A percentile compares a stretch with the other conserved stretches of the same genome.
Evolutionary conservation across 2,888 invertebrate species (phyloP).

Genomic region (Oasisia sp.): DNA sequence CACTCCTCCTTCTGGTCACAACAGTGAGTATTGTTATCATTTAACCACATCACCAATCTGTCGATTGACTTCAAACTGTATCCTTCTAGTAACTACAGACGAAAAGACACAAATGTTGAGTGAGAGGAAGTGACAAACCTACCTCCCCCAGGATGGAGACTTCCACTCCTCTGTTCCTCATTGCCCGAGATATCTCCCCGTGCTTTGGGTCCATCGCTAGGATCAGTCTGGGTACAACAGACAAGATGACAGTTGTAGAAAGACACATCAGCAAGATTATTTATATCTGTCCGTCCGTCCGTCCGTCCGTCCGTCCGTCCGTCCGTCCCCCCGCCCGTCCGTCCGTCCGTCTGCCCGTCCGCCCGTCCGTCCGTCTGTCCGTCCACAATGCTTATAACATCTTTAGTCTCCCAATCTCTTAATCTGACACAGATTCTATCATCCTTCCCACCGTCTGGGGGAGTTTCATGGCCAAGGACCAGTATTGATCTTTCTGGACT

Average conservation of each 20-base stretch:
- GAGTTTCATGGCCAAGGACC: not conserved
- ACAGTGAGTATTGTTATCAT: not conserved
- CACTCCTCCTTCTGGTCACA: no score
- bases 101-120: not conserved
- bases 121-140: not conserved
- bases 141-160: conserved; percentile 72
- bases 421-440: no score
- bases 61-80: not conserved
- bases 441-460: no score
- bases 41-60: not conserved
- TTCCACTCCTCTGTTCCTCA: conserved; percentile 98
- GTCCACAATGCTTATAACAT: no score
- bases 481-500: not conserved
- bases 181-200: conserved; percentile 96
- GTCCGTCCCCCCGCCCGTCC: no score
- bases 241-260: no score
- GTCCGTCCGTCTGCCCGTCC: no score
- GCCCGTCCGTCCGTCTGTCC: no score
- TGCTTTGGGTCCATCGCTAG: conserved; percentile 93
- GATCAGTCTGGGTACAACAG: conserved; percentile 75
- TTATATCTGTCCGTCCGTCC: no score
- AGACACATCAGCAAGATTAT: not conserved
- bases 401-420: no score
- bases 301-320: no score
- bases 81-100: not conserved